A percentile compares a stretch with the other conserved stretches of the same genome.
These are phyloP conservation scores for Thunnus thynnus DNA, from an alignment of 2,113 vertebrate species.

Conservation along the genomic window DNA sequence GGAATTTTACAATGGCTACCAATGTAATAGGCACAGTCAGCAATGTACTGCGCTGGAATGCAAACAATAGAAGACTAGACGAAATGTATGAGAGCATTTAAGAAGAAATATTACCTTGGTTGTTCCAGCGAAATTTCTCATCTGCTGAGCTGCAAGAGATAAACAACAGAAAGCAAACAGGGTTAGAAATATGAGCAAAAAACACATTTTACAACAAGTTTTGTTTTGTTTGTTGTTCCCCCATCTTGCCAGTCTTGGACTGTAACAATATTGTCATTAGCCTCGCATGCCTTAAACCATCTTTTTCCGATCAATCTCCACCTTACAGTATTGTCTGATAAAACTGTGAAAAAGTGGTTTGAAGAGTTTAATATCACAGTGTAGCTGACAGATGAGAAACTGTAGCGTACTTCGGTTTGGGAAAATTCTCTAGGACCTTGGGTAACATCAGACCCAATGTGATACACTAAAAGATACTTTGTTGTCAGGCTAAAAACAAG, in stretches of 20 bases:
- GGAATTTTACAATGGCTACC: conserved; percentile 4
- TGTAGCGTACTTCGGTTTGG: background rate
- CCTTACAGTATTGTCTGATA: background rate
- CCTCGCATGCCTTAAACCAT: background rate
- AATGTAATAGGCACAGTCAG: conserved; percentile 36
- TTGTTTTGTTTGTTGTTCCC: background rate
- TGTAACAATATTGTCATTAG: conserved; percentile 1
- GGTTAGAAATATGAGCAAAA: conserved; percentile 38
- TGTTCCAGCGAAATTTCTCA: conserved; percentile 98
- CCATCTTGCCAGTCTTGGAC: background rate
- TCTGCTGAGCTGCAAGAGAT: conserved; percentile 92
- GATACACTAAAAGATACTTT: conserved; percentile 1
- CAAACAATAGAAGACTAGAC: conserved; percentile 33
- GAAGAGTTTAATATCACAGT: background rate
- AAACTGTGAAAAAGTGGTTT: background rate
- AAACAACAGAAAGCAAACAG: conserved; percentile 56
- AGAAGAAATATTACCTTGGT: conserved; percentile 89
- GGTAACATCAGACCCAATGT: conserved; percentile 12
- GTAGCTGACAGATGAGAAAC: conserved; percentile 9
- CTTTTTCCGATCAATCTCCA: background rate
- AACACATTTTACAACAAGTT: background rate
- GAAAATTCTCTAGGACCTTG: conserved; percentile 5
- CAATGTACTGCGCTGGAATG: background rate
- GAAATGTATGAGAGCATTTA: conserved; percentile 19
- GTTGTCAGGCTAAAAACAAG: conserved; percentile 16